Evolutionary conservation across 2,113 vertebrate species (phyloP).

Genomic region (Kobus ellipsiprymnus): DNA sequence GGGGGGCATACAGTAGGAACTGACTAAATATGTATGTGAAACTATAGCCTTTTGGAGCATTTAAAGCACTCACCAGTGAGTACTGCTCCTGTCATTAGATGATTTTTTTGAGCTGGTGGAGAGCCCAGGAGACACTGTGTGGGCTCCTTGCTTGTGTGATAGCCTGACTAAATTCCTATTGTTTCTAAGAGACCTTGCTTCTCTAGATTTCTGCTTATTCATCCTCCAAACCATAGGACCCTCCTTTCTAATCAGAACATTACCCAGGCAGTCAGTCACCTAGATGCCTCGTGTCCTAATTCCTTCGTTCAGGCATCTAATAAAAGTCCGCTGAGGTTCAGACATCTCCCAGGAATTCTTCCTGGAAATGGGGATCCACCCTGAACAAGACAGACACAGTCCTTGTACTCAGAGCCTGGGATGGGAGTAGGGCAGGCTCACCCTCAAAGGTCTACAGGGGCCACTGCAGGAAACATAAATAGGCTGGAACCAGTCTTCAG

Average conservation of each 20-base stretch:
- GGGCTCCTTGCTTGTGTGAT: too few species aligned
- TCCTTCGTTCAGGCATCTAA: not conserved
- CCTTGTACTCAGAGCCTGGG: not conserved
- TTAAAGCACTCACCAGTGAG: not conserved
- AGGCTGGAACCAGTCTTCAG: too few species aligned
- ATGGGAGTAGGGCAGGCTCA: too few species aligned
- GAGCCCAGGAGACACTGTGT: not conserved
- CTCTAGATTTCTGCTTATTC: not conserved
- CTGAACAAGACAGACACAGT: not conserved
- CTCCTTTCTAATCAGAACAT: not conserved
- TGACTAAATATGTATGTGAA: not conserved
- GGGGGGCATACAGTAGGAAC: not conserved
- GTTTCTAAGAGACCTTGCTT: not conserved
- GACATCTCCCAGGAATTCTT: not conserved
- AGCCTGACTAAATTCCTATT: not conserved
- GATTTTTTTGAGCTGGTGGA: rapidly evolving
- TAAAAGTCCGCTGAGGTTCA: not conserved
- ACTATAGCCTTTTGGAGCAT: not conserved
- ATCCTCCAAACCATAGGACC: not conserved
- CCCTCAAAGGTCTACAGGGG: not conserved
- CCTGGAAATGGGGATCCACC: not conserved
- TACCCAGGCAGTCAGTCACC: not conserved
- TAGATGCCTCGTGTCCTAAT: not conserved
- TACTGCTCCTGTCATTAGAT: too few species aligned
- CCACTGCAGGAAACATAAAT: not conserved